Percentiles rank a stretch among this genome's conserved stretches.
Evolutionary conservation across 1,140 invertebrate genomes (phyloP).

Genomic region (Papilio glaucus): DNA sequence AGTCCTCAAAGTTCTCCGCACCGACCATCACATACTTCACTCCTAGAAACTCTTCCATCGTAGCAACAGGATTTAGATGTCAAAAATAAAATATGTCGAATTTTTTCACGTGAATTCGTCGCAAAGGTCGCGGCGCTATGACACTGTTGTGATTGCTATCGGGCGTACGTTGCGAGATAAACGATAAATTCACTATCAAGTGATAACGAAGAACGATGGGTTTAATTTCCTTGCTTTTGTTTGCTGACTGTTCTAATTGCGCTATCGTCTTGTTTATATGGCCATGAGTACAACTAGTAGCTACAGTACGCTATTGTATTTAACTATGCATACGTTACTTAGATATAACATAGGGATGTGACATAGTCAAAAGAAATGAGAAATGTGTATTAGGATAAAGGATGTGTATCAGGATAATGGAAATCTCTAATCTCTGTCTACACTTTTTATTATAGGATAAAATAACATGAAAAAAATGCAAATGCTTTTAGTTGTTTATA

Average conservation of each 20-base stretch:
- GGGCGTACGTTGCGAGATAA: conserved; percentile 28
- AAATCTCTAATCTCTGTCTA: too few species aligned
- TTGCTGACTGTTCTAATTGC: conserved; percentile 1
- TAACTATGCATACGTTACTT: too few species aligned
- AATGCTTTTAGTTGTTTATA: too few species aligned
- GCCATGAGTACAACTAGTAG: background rate
- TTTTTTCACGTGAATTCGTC: conserved; percentile 26
- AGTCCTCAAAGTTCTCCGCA: conserved; percentile 67
- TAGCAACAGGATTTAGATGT: background rate
- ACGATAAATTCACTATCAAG: conserved; percentile 24
- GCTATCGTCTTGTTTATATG: background rate
- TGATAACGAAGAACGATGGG: conserved; percentile 13
- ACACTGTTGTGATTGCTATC: conserved; percentile 29
- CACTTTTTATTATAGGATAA: too few species aligned
- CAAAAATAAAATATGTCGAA: background rate
- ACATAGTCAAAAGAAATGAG: too few species aligned
- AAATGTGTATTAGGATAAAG: too few species aligned
- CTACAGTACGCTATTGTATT: too few species aligned
- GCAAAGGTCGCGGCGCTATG: background rate
- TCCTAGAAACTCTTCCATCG: conserved; percentile 63
- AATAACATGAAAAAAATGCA: too few species aligned
- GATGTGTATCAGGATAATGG: too few species aligned
- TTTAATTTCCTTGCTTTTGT: conserved; percentile 18
- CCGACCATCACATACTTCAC: conserved; percentile 58
- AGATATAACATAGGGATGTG: too few species aligned